Evolutionary conservation across 2,113 vertebrate species (phyloP).

Genomic region (Gobiocypris rarus): DNA sequence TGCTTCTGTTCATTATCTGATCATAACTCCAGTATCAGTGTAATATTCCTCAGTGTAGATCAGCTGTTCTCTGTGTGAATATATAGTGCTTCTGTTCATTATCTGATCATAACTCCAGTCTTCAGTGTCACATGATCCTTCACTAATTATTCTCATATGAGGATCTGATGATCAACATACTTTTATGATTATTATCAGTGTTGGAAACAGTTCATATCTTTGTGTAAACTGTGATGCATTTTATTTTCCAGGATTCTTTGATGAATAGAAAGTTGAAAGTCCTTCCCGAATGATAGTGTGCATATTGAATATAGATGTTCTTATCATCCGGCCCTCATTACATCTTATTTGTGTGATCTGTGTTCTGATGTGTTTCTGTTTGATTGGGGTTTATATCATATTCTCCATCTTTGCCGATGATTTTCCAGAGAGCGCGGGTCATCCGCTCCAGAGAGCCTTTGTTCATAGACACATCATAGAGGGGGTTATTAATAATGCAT

Average conservation of each 20-base stretch:
- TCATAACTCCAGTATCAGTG: too few species aligned
- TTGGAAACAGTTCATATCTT: too few species aligned
- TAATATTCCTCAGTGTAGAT: too few species aligned
- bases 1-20: too few species aligned
- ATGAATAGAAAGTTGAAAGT: not conserved
- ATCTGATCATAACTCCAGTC: too few species aligned
- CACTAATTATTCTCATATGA: not conserved
- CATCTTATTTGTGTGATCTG: not conserved
- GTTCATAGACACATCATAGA: conserved; percentile 17
- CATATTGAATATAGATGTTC: not conserved
- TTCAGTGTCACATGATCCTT: too few species aligned
- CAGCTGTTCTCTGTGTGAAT: too few species aligned
- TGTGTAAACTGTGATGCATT: too few species aligned
- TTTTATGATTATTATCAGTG: too few species aligned
- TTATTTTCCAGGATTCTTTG: too few species aligned
- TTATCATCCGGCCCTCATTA: not conserved
- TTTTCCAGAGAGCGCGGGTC: not conserved
- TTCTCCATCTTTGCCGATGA: not conserved
- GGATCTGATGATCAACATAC: too few species aligned
- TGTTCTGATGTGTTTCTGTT: not conserved
- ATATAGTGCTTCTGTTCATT: too few species aligned
- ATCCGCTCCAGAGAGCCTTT: conserved; percentile 17
- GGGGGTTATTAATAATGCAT: conserved; percentile 32
- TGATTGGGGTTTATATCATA: not conserved
- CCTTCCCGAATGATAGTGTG: not conserved